Conservation (phyloP, 1,140 invertebrate genomes). For the Hetaerina americana region DNA sequence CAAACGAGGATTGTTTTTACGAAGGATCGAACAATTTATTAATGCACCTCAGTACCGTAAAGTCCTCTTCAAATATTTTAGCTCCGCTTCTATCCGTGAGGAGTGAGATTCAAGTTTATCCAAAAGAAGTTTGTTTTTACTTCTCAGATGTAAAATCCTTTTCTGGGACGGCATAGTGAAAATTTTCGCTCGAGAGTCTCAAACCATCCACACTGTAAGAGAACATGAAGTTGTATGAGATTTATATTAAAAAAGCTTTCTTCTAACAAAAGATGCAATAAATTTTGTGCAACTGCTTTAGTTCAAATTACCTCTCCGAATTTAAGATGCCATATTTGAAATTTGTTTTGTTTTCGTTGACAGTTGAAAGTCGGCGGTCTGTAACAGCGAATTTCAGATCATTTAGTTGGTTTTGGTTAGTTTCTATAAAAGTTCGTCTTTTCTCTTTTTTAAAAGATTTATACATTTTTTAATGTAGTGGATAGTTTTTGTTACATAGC, state of each 20-base stretch:
- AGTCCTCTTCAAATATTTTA: not conserved
- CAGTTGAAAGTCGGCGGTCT: not conserved
- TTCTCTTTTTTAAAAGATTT: not conserved
- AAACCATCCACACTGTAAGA: too few relatives aligned
- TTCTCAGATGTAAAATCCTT: not conserved
- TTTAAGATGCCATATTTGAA: not conserved
- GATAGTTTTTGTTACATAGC: not conserved
- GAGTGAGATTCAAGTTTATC: not conserved
- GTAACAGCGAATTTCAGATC: not conserved
- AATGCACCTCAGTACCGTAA: not conserved
- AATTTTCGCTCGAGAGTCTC: too few relatives aligned
- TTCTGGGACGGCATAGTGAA: too few relatives aligned
- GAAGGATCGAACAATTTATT: too few relatives aligned
- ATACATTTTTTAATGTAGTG: not conserved
- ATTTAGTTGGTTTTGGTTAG: not conserved
- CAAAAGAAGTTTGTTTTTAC: not conserved
- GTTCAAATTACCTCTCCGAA: not conserved
- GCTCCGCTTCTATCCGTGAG: not conserved
- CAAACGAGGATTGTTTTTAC: too few relatives aligned
- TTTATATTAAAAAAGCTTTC: too few relatives aligned
- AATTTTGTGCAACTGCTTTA: too few relatives aligned
- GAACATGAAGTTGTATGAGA: too few relatives aligned
- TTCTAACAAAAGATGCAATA: too few relatives aligned
- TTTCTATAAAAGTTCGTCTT: not conserved
- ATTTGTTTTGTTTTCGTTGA: not conserved